phyloP scores from a whole-genome alignment of 2,797 vertebrate genomes.

The Rhinella marina region DNA sequence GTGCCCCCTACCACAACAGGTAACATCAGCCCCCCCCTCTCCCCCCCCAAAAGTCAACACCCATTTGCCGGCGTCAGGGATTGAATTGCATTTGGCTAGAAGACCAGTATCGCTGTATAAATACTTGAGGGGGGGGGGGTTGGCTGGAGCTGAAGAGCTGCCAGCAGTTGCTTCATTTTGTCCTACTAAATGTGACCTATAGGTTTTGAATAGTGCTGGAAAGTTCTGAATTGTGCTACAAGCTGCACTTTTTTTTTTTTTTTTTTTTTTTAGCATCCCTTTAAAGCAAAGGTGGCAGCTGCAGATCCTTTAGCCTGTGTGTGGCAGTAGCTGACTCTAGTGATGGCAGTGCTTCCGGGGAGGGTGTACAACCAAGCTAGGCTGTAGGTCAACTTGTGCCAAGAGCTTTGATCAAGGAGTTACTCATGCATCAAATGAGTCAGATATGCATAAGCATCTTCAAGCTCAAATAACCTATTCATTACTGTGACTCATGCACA shows the following conservation, averaged over 20 bases:
- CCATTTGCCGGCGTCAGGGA: conserved; percentile 19
- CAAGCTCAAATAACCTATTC: conserved; percentile 1
- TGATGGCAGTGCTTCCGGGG: conserved; percentile 36
- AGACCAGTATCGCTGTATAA: neutral
- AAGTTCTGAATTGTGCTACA: neutral
- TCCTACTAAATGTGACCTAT: conserved; percentile 34
- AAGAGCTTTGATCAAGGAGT: conserved; percentile 52
- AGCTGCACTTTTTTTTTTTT: neutral
- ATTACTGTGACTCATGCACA: neutral
- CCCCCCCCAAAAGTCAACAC: neutral
- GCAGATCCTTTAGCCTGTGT: neutral
- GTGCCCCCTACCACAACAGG: conserved; percentile 3
- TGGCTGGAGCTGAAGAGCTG: neutral
- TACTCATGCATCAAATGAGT: conserved; percentile 58
- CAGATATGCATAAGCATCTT: conserved; percentile 27
- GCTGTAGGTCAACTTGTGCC: conserved; percentile 35
- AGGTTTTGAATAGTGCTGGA: neutral
- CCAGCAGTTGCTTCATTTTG: conserved; percentile 45
- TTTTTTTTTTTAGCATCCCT: neutral
- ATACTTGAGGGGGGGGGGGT: neutral
- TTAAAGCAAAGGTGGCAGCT: neutral
- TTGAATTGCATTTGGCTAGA: conserved; percentile 21
- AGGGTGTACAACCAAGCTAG: conserved; percentile 21
- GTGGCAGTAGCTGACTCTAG: neutral
- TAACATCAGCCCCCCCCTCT: neutral